Evolutionary conservation across 1,140 invertebrate genomes (phyloP).

Genomic region (Diorhabda carinulata): DNA sequence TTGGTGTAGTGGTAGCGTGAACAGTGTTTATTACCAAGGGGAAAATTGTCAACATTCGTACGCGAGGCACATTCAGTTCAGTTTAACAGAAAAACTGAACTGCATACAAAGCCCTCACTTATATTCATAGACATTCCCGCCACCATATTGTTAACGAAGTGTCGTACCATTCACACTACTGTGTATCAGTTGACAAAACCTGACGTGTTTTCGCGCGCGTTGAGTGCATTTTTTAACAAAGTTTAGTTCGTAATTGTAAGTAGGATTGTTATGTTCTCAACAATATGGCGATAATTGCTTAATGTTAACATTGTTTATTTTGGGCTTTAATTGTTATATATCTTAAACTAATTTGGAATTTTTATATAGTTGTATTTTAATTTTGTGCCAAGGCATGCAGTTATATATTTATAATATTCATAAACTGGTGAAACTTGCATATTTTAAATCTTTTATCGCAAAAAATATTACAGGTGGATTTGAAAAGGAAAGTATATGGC

Average conservation of each 20-base stretch:
- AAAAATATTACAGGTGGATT: slow-evolving; percentile 9
- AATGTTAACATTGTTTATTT: background rate
- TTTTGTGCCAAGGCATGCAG: background rate
- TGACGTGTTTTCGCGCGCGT: background rate
- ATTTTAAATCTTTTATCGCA: slow-evolving; percentile 39
- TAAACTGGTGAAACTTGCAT: slow-evolving; percentile 38
- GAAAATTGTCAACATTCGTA: slow-evolving; percentile 6
- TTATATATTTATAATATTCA: no score
- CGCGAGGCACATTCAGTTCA: slow-evolving; percentile 6
- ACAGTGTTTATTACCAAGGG: background rate
- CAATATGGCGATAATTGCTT: background rate
- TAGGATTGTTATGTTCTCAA: slow-evolving; percentile 4
- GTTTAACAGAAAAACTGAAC: slow-evolving; percentile 11
- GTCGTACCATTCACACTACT: background rate
- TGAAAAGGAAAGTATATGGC: slow-evolving; percentile 9
- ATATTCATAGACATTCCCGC: background rate
- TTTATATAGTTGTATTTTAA: background rate
- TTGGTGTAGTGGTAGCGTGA: no score
- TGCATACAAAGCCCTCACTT: background rate
- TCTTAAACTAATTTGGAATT: slow-evolving; percentile 5
- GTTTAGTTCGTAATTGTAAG: background rate
- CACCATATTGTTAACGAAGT: background rate
- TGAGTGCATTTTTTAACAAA: slow-evolving; percentile 6
- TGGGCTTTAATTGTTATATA: background rate
- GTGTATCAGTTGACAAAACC: background rate